These are phyloP conservation scores for Actenoides lindsayi DNA, from an alignment of 2,113 vertebrate genomes.

Conservation along the genomic window DNA sequence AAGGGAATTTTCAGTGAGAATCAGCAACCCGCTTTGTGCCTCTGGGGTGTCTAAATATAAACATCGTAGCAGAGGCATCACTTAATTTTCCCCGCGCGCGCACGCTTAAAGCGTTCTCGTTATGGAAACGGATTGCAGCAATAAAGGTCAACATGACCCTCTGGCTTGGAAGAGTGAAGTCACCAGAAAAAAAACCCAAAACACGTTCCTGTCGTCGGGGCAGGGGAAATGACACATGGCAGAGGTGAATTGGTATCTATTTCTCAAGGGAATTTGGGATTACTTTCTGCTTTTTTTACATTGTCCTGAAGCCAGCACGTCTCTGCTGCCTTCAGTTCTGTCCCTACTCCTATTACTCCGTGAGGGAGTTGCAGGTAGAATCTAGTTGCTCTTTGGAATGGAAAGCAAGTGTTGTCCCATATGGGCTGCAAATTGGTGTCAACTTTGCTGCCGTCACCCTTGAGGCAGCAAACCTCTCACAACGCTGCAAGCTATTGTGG, in stretches of 20 bases:
- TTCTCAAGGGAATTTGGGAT: too few species aligned
- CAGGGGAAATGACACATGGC: background rate
- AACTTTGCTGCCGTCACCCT: too few species aligned
- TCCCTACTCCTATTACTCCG: too few species aligned
- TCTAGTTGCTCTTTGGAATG: too few species aligned
- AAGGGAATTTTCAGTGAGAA: background rate
- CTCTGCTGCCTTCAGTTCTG: too few species aligned
- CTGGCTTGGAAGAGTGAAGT: background rate
- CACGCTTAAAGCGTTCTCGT: background rate
- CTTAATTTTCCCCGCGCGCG: background rate
- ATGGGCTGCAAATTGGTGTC: too few species aligned
- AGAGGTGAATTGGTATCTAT: background rate
- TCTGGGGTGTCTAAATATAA: background rate
- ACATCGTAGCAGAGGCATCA: background rate
- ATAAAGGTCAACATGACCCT: background rate
- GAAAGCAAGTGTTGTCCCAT: too few species aligned
- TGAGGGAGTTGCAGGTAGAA: too few species aligned
- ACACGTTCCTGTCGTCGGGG: accelerated
- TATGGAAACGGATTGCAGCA: background rate
- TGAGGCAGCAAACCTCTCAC: too few species aligned
- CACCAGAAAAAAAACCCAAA: background rate
- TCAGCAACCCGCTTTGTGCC: background rate
- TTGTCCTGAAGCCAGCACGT: too few species aligned
- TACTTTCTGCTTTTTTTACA: too few species aligned
- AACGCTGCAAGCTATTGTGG: too few species aligned